phyloP scores from a whole-genome alignment of 2,113 vertebrate species.

The Poicephalus meyeri region DNA sequence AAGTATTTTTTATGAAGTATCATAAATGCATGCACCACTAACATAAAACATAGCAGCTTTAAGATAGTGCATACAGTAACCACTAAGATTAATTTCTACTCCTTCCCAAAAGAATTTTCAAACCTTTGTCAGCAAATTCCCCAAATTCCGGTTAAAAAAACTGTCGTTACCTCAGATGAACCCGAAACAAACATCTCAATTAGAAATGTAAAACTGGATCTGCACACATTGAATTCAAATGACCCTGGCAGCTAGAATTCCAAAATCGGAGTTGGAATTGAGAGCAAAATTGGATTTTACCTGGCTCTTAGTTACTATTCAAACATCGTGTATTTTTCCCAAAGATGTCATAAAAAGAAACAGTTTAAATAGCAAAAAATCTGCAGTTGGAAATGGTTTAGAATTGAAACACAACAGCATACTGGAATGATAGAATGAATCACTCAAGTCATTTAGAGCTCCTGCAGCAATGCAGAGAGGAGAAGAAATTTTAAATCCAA shows the following conservation, averaged over 20 bases:
- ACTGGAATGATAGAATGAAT: not conserved
- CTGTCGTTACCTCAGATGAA: not conserved
- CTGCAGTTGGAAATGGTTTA: not conserved
- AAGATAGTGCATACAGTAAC: not conserved
- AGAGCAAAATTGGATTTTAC: not conserved
- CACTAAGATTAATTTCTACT: not conserved
- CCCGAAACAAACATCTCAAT: not conserved
- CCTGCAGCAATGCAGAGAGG: conserved; percentile 6
- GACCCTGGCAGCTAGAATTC: not conserved
- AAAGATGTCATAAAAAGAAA: not conserved
- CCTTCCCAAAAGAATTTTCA: not conserved
- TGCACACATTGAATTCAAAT: not conserved
- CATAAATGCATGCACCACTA: not conserved
- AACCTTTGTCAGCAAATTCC: not conserved
- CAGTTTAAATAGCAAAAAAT: not conserved
- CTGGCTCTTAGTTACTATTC: not conserved
- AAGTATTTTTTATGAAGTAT: not conserved
- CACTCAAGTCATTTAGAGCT: not conserved
- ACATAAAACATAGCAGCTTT: not conserved
- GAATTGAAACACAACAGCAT: not conserved
- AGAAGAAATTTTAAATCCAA: not conserved
- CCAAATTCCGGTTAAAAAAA: not conserved
- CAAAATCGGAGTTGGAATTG: not conserved
- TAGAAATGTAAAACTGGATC: not conserved
- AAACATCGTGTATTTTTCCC: not conserved